phyloP scores from a whole-genome alignment of 2,113 vertebrate genomes.

The Sarotherodon lohbergeri region DNA sequence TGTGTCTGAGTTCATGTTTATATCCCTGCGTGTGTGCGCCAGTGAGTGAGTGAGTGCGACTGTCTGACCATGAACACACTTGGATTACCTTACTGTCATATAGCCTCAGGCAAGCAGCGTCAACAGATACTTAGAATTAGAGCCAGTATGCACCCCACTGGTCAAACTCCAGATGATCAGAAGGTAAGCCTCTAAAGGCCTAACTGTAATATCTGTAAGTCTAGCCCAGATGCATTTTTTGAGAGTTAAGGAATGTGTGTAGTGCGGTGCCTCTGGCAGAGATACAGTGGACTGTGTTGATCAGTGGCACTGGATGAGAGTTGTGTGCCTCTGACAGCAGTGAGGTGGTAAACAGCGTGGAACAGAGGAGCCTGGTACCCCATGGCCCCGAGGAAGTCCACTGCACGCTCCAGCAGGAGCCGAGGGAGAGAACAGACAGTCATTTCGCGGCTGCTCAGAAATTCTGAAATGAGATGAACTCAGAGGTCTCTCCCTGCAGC shows the following conservation, averaged over 20 bases:
- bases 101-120: not conserved
- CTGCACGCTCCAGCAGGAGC: constrained; percentile 34
- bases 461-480: constrained; percentile 67
- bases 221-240: not conserved
- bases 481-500: constrained; percentile 52
- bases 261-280: constrained; percentile 11
- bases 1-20: not conserved
- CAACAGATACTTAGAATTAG: not conserved
- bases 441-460: constrained; percentile 42
- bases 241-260: not conserved
- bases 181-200: not conserved
- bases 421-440: constrained; percentile 38
- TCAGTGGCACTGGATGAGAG: constrained; percentile 28
- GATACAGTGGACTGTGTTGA: constrained; percentile 18
- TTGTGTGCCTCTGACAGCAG: constrained; percentile 38
- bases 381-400: constrained; percentile 46
- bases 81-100: not conserved
- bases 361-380: constrained; percentile 34
- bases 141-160: not conserved
- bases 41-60: not conserved
- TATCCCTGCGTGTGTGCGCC: not conserved
- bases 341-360: constrained; percentile 40
- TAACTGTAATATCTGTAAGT: constrained; percentile 5
- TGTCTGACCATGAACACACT: not conserved
- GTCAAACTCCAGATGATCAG: constrained; percentile 26